Conservation (phyloP, 2,888 invertebrate species). For the Entomobrya proxima region DNA sequence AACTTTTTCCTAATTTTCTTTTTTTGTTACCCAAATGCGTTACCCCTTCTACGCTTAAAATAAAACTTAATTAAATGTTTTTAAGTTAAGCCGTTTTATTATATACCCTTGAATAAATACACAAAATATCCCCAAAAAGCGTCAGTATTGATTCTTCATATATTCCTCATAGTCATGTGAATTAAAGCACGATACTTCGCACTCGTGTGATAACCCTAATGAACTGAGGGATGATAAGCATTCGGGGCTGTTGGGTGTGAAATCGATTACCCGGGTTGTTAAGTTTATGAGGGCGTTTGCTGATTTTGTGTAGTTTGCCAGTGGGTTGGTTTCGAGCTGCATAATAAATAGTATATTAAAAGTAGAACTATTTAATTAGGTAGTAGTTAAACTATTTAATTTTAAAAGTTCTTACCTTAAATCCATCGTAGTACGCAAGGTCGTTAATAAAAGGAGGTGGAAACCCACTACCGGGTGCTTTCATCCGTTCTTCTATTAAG, state of each 20-base stretch:
- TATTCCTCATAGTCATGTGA: not conserved
- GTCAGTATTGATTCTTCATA: not conserved
- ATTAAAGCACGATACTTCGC: constrained; percentile 31
- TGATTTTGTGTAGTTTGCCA: constrained; percentile 9
- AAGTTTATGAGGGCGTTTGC: constrained; percentile 20
- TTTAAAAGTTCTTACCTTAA: not conserved
- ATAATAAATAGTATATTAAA: not conserved
- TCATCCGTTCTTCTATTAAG: not conserved
- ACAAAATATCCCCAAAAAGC: not conserved
- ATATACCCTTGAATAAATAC: not conserved
- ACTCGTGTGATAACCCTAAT: not conserved
- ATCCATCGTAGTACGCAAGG: not conserved
- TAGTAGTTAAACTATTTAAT: not conserved
- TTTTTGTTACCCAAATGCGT: not conserved
- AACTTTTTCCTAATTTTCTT: too few relatives aligned
- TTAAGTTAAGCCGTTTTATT: not conserved
- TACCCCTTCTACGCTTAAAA: not conserved
- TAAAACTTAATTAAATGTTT: not conserved
- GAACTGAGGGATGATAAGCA: too few relatives aligned
- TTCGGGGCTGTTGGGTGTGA: not conserved
- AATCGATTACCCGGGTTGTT: not conserved
- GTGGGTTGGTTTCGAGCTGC: constrained; percentile 30
- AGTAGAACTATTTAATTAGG: not conserved
- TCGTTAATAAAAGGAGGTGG: constrained; percentile 8
- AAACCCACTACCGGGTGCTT: not conserved